Conservation (phyloP, 2,797 vertebrate species). For the Ceryle rudis region DNA sequence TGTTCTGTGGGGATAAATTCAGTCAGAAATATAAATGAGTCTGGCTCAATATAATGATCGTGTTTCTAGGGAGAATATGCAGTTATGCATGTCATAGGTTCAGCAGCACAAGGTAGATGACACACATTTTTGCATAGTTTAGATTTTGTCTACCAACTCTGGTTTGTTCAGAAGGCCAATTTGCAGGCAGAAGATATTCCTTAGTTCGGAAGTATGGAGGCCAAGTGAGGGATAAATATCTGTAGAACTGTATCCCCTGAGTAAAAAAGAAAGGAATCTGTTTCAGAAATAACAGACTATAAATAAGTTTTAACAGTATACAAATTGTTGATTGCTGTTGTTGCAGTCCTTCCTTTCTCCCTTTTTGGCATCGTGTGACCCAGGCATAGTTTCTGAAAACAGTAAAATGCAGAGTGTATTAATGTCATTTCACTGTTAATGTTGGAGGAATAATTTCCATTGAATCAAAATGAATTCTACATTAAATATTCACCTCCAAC, state of each 20-base stretch:
- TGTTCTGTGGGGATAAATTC: background rate
- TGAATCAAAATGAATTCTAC: constrained; percentile 31
- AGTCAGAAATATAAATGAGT: background rate
- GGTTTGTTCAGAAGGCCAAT: background rate
- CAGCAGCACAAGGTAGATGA: background rate
- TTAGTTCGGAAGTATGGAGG: background rate
- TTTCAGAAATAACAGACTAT: background rate
- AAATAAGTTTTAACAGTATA: background rate
- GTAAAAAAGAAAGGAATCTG: background rate
- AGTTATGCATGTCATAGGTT: background rate
- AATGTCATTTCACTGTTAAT: constrained; percentile 16
- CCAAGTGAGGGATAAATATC: background rate
- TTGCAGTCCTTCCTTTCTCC: background rate
- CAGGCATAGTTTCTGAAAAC: background rate
- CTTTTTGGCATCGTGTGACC: background rate
- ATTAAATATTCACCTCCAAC: constrained; percentile 44
- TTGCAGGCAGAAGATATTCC: background rate
- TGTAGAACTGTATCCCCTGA: background rate
- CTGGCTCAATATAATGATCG: background rate
- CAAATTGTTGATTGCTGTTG: background rate
- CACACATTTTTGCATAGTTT: background rate
- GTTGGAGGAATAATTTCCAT: constrained; percentile 43
- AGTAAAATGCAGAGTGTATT: background rate
- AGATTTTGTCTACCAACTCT: background rate
- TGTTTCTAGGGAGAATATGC: background rate